Percentiles rank a stretch among this genome's conserved stretches.
phyloP scores from a whole-genome alignment of 2,113 vertebrate species.

The Microtus oregoni region DNA sequence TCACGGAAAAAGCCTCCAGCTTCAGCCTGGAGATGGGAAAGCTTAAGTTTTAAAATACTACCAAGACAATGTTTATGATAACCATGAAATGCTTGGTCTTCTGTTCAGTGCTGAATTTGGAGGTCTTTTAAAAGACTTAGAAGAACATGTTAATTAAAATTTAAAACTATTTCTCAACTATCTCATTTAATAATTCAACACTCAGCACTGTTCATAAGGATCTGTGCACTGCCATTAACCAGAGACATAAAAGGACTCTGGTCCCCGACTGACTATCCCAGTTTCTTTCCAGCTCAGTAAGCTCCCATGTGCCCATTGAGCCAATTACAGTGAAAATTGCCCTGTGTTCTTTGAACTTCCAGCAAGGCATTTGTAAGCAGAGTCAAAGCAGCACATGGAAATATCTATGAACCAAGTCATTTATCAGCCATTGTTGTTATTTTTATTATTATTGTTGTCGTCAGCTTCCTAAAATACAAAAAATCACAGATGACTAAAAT shows the following conservation, averaged over 20 bases:
- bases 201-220: slow-evolving; percentile 25
- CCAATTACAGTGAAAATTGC: slow-evolving; percentile 50
- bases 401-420: neutral
- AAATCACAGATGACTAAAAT: slow-evolving; percentile 7
- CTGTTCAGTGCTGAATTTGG: neutral
- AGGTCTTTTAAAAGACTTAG: slow-evolving; percentile 25
- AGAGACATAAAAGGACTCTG: slow-evolving; percentile 33
- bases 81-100: slow-evolving; percentile 7
- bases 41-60: slow-evolving; percentile 40
- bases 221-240: slow-evolving; percentile 35
- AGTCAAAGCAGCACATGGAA: slow-evolving; percentile 23
- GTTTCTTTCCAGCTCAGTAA: slow-evolving; percentile 49
- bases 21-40: neutral
- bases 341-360: slow-evolving; percentile 53
- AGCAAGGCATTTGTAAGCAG: slow-evolving; percentile 32
- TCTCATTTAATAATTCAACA: slow-evolving; percentile 49
- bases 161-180: slow-evolving; percentile 49
- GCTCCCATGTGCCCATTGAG: neutral
- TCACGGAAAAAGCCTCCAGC: neutral
- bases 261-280: neutral
- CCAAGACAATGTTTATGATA: slow-evolving; percentile 8
- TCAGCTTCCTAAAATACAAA: slow-evolving; percentile 28
- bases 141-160: slow-evolving; percentile 35
- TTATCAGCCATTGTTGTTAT: neutral
- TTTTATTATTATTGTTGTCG: neutral